Evolutionary conservation across 2,113 vertebrate species (phyloP).

Genomic region (Engystomops pustulosus): DNA sequence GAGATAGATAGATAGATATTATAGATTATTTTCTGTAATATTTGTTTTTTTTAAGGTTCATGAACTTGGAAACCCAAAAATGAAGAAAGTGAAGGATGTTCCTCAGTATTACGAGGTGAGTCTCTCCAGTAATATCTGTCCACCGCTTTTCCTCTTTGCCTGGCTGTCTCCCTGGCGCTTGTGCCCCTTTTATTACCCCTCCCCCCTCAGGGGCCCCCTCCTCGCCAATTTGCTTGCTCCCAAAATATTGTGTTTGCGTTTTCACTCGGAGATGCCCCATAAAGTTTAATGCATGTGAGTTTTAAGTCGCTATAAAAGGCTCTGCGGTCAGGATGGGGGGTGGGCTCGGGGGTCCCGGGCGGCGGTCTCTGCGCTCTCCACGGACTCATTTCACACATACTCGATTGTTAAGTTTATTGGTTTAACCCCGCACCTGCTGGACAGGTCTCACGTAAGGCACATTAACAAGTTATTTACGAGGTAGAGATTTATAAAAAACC

Average conservation of each 20-base stretch:
- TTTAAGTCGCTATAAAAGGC: slow-evolving; percentile 42
- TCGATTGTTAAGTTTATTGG: slow-evolving; percentile 51
- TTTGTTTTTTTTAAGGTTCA: slow-evolving; percentile 13
- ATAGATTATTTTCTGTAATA: neutral
- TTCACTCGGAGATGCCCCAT: slow-evolving; percentile 46
- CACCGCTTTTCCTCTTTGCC: neutral
- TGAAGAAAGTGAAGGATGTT: neutral
- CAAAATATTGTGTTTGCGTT: slow-evolving; percentile 30
- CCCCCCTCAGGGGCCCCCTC: neutral
- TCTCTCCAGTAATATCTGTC: neutral
- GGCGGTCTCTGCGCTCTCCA: neutral
- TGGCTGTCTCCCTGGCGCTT: neutral
- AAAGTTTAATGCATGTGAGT: slow-evolving; percentile 49
- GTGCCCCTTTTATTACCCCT: neutral
- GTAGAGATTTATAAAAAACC: neutral
- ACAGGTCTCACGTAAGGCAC: neutral
- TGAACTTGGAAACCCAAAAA: slow-evolving; percentile 48
- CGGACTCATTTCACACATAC: slow-evolving; percentile 50
- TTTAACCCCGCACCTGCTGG: slow-evolving; percentile 12
- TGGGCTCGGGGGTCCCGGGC: neutral
- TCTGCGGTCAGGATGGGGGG: slow-evolving; percentile 26
- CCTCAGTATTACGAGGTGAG: slow-evolving; percentile 44
- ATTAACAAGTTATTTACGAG: slow-evolving; percentile 46
- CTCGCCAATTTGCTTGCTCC: neutral
- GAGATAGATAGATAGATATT: neutral